These are phyloP conservation scores for Helostoma temminkii DNA, from an alignment of 2,797 vertebrate species.

Conservation along the genomic window DNA sequence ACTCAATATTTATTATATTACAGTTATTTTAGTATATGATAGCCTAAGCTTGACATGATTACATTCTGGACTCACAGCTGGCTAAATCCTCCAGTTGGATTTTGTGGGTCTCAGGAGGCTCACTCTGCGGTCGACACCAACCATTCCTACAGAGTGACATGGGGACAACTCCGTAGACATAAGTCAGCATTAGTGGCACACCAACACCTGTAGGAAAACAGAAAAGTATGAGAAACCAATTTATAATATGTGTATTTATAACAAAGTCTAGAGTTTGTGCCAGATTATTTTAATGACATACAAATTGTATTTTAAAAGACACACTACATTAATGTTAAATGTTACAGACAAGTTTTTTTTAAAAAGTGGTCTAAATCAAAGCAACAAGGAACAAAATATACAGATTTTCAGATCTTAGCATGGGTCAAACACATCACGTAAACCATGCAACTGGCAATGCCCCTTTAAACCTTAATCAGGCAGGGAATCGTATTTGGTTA, in stretches of 20 bases:
- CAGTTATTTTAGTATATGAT: neutral
- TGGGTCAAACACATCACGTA: neutral
- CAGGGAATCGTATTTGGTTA: too few species aligned
- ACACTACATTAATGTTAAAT: neutral
- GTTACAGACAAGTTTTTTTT: too few species aligned
- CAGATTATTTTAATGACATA: neutral
- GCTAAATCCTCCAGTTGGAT: constrained; percentile 88
- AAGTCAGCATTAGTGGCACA: constrained; percentile 90
- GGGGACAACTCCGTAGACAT: constrained; percentile 88
- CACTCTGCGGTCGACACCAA: constrained; percentile 85
- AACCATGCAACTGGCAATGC: too few species aligned
- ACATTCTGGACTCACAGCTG: constrained; percentile 82
- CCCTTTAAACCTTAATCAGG: too few species aligned
- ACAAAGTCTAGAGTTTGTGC: neutral
- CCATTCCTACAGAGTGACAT: constrained; percentile 89
- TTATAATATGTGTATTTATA: neutral
- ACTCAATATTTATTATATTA: neutral
- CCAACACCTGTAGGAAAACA: constrained; percentile 83
- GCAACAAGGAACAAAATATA: too few species aligned
- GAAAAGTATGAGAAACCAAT: constrained; percentile 16
- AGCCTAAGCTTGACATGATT: neutral
- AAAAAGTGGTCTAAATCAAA: too few species aligned
- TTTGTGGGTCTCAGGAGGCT: constrained; percentile 79
- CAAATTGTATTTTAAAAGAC: neutral
- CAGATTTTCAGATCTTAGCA: neutral